Conservation (phyloP, 2,797 vertebrate genomes). For the Saxicola maurus region DNA sequence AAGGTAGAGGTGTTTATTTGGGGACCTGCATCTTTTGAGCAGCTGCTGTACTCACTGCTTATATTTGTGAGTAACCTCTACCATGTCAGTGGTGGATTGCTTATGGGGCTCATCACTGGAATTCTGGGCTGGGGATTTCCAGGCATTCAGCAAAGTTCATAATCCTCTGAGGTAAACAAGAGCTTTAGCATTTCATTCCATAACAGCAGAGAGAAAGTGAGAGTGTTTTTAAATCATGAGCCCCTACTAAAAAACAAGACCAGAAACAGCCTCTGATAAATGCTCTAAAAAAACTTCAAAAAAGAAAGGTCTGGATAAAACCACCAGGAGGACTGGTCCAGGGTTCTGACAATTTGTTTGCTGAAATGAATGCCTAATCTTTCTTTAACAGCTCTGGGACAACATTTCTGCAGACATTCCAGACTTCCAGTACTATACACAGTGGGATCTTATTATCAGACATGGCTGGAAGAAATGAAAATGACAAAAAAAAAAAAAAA, state of each 20-base stretch:
- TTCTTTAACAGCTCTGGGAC: neutral
- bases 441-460: neutral
- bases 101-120: neutral
- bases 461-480: neutral
- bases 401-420: neutral
- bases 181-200: neutral
- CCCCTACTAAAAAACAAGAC: neutral
- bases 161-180: neutral
- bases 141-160: neutral
- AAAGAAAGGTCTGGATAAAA: constrained; percentile 15
- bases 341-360: constrained; percentile 6
- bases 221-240: neutral
- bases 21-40: neutral
- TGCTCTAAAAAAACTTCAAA: constrained; percentile 37
- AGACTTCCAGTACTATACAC: neutral
- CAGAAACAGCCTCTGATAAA: constrained; percentile 33
- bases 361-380: neutral
- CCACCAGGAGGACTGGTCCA: neutral
- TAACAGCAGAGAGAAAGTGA: neutral
- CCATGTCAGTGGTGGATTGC: neutral
- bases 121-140: neutral
- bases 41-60: neutral
- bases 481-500: neutral
- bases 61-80: neutral
- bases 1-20: neutral